Evolutionary conservation across 2,888 invertebrate species (phyloP).

Genomic region (Steinernema carpocapsae): DNA sequence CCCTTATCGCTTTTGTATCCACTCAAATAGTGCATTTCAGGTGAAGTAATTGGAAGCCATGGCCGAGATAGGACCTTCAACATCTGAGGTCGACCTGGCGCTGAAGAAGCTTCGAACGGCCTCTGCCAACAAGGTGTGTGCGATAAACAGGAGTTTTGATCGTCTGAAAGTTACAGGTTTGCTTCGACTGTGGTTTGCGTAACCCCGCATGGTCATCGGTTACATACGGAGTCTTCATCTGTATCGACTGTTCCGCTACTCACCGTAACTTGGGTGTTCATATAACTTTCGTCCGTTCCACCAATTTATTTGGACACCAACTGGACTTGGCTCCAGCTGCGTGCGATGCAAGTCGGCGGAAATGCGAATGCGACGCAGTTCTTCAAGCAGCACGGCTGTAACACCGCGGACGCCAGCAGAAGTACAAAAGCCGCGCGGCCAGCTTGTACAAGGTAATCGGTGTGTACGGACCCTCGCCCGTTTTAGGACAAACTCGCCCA

Average conservation of each 20-base stretch:
- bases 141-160: no score
- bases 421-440: constrained; percentile 94
- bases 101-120: constrained; percentile 86
- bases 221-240: constrained; percentile 95
- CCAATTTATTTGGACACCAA: constrained; percentile 97
- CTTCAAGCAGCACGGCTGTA: constrained; percentile 91
- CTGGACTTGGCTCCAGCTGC: constrained; percentile 96
- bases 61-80: constrained; percentile 76
- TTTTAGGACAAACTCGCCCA: constrained; percentile 28
- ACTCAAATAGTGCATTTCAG: no score
- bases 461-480: background rate
- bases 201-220: constrained; percentile 99
- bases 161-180: constrained; percentile 77
- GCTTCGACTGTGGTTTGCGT: constrained; percentile 96
- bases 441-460: constrained; percentile 78
- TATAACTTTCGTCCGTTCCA: constrained; percentile 88
- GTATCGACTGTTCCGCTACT: constrained; percentile 94
- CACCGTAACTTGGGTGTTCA: constrained; percentile 67
- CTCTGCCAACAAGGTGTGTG: constrained; percentile 90
- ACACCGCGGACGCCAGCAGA: constrained; percentile 91
- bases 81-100: constrained; percentile 87
- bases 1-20: no score
- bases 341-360: constrained; percentile 83
- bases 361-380: constrained; percentile 87
- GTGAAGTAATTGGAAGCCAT: no score